These are phyloP conservation scores for Anguilla rostrata DNA, from an alignment of 2,113 vertebrate genomes.

Conservation along the genomic window DNA sequence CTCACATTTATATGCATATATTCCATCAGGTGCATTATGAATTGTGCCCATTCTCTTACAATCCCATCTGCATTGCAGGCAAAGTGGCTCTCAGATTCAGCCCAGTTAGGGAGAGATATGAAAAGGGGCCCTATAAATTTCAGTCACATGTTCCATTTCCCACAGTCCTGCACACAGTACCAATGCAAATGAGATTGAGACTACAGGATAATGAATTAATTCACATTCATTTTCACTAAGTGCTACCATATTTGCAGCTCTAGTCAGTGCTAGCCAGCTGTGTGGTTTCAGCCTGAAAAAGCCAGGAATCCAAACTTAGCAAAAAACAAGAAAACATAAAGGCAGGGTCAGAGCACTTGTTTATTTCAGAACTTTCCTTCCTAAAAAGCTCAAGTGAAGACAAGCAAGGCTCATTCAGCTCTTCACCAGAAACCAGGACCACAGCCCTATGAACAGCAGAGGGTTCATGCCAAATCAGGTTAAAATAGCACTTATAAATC, in stretches of 20 bases:
- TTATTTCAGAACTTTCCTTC: background rate
- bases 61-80: background rate
- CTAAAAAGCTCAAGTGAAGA: background rate
- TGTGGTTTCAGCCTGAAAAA: background rate
- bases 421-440: background rate
- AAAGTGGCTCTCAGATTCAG: background rate
- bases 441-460: background rate
- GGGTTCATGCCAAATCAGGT: background rate
- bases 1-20: background rate
- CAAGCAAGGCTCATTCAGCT: background rate
- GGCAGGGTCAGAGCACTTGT: background rate
- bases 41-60: background rate
- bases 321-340: background rate
- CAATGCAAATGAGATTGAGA: background rate
- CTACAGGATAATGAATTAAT: background rate
- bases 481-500: background rate
- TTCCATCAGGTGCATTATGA: background rate
- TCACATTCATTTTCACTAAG: background rate
- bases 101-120: conserved; percentile 7
- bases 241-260: background rate
- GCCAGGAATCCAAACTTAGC: background rate
- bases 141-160: background rate
- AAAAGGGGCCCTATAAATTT: background rate
- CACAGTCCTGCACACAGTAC: background rate
- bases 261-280: background rate